These are phyloP conservation scores for Cyrtodaria siliqua DNA, from an alignment of 2,888 invertebrate species.

Conservation along the genomic window DNA sequence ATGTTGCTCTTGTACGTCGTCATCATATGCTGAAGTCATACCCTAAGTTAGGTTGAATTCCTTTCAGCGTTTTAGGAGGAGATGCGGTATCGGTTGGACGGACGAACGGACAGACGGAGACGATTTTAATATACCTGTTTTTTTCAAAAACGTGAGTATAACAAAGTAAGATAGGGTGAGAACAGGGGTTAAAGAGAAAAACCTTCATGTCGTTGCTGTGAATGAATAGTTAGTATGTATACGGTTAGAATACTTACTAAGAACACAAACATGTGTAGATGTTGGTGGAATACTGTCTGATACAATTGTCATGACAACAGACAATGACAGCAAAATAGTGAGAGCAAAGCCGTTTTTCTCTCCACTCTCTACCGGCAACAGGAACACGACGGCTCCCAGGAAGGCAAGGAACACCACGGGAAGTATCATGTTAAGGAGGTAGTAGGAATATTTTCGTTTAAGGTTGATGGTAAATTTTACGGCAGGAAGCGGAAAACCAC, in stretches of 20 bases:
- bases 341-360: slow-evolving; percentile 59
- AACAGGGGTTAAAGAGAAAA: too few relatives aligned
- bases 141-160: too few relatives aligned
- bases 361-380: slow-evolving; percentile 59
- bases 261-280: slow-evolving; percentile 48
- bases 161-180: too few relatives aligned
- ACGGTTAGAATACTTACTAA: slow-evolving; percentile 65
- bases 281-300: slow-evolving; percentile 60
- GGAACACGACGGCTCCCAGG: slow-evolving; percentile 53
- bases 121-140: too few relatives aligned
- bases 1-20: too few relatives aligned
- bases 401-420: slow-evolving; percentile 43
- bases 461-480: slow-evolving; percentile 42
- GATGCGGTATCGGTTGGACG: too few relatives aligned
- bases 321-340: slow-evolving; percentile 57
- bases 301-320: slow-evolving; percentile 56
- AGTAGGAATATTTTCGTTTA: slow-evolving; percentile 53
- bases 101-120: too few relatives aligned
- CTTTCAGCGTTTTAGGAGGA: too few relatives aligned
- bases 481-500: slow-evolving; percentile 9
- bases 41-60: too few relatives aligned
- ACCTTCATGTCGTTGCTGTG: too few relatives aligned
- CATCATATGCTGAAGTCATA: too few relatives aligned
- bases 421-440: slow-evolving; percentile 56
- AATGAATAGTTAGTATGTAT: too few relatives aligned